These are phyloP conservation scores for Propithecus coquereli DNA, from an alignment of 2,113 vertebrate genomes.

Conservation along the genomic window DNA sequence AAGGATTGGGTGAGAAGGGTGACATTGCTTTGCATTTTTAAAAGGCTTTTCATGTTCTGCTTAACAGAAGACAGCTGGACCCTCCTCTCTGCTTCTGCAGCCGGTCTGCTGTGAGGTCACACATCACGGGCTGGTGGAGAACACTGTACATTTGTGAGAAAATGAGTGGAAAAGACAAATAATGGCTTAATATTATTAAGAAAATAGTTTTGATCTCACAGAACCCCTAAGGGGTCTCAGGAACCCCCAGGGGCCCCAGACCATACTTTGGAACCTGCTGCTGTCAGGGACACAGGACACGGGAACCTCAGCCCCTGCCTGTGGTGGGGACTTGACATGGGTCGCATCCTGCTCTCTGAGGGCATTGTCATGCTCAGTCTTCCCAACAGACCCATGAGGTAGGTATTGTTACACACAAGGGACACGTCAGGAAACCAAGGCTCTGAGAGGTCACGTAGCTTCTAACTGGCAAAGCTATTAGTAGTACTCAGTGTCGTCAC, in stretches of 20 bases:
- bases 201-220: background rate
- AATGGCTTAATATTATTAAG: background rate
- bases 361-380: accelerated
- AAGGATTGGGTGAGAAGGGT: background rate
- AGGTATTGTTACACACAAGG: no score
- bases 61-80: background rate
- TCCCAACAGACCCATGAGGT: background rate
- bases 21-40: background rate
- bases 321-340: accelerated
- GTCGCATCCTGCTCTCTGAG: accelerated
- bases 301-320: background rate
- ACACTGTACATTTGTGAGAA: background rate
- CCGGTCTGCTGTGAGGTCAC: background rate
- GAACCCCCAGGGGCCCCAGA: background rate
- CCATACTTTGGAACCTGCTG: background rate
- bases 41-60: background rate
- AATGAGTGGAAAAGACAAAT: background rate
- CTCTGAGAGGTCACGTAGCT: background rate
- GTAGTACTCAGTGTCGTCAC: background rate
- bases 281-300: accelerated
- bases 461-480: background rate
- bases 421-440: background rate
- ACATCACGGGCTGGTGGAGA: accelerated
- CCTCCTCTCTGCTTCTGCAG: background rate
- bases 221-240: background rate